These are phyloP conservation scores for Hoplias malabaricus DNA, from an alignment of 2,113 vertebrate genomes.

Conservation along the genomic window DNA sequence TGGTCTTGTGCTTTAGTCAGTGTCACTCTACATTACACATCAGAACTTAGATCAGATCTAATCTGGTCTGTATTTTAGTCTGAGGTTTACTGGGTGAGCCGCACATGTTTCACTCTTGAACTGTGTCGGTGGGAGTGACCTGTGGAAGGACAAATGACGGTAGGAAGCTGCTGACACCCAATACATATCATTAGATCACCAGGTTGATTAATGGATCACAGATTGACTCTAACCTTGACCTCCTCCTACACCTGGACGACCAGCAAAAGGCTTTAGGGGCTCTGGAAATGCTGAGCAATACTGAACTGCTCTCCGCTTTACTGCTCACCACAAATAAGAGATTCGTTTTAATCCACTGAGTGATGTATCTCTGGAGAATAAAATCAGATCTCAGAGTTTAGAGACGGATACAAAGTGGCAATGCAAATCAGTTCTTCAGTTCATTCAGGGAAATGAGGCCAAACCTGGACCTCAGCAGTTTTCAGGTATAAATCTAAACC, in stretches of 20 bases:
- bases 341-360: not conserved
- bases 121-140: not conserved
- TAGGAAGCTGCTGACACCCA: constrained; percentile 3
- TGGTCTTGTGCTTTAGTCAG: too few relatives aligned
- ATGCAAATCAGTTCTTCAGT: too few relatives aligned
- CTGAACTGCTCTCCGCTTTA: not conserved
- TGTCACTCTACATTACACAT: too few relatives aligned
- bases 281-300: constrained; percentile 9
- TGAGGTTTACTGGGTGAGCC: not conserved
- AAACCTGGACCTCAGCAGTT: too few relatives aligned
- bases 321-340: not conserved
- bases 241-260: constrained; percentile 10
- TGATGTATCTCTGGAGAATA: not conserved
- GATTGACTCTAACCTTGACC: constrained; percentile 16
- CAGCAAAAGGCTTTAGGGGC: not conserved
- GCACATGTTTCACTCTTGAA: not conserved
- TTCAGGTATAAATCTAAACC: too few relatives aligned
- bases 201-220: constrained; percentile 30
- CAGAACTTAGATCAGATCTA: too few relatives aligned
- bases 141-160: not conserved
- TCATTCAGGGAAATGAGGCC: too few relatives aligned
- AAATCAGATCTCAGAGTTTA: too few relatives aligned
- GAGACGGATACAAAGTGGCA: too few relatives aligned
- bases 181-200: constrained; percentile 9
- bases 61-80: not conserved